These are phyloP conservation scores for Mus minutoides DNA, from an alignment of 2,797 vertebrate species.

Conservation along the genomic window DNA sequence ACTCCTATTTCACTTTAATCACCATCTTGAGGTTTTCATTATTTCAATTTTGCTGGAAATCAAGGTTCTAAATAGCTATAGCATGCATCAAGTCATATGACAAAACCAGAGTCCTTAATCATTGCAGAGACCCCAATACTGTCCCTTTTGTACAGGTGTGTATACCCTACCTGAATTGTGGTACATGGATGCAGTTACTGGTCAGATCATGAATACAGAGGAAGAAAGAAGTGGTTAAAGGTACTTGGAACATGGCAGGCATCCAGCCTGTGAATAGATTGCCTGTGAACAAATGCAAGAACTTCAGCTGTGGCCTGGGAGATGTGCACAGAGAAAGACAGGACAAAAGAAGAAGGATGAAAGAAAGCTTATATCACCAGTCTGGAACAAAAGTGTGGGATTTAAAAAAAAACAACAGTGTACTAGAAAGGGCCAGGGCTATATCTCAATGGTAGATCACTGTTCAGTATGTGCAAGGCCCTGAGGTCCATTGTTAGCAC, in stretches of 20 bases:
- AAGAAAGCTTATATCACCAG: not conserved
- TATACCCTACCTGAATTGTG: not conserved
- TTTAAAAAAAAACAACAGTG: not conserved
- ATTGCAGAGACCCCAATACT: not conserved
- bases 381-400: fast-evolving
- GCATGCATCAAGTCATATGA: not conserved
- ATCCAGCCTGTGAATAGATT: not conserved
- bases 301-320: not conserved
- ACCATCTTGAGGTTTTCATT: not conserved
- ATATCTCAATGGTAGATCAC: not conserved
- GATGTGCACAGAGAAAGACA: not conserved
- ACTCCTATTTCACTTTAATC: not conserved
- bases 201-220: not conserved
- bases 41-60: not conserved
- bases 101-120: not conserved
- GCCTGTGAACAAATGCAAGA: not conserved
- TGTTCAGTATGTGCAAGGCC: too few relatives aligned
- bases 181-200: not conserved
- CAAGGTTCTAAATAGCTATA: not conserved
- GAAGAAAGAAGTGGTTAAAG: not conserved
- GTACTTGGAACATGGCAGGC: too few relatives aligned
- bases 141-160: not conserved
- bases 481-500: not conserved
- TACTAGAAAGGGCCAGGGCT: not conserved
- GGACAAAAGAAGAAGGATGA: not conserved